Evolutionary conservation across 2,888 invertebrate species (phyloP).

Genomic region (Rhorus exstirpatorius): DNA sequence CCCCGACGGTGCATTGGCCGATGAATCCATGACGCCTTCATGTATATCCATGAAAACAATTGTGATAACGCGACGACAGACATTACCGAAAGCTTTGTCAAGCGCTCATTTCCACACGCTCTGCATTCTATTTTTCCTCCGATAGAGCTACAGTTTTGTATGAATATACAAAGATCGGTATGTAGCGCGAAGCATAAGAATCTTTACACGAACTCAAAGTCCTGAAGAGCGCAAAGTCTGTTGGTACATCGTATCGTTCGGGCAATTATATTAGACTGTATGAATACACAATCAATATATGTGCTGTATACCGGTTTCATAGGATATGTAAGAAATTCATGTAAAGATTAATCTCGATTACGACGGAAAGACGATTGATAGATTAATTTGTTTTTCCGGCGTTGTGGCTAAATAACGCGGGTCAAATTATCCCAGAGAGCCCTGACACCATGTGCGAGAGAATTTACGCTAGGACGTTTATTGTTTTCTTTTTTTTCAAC

Average conservation of each 20-base stretch:
- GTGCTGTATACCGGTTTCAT: background rate
- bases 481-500: background rate
- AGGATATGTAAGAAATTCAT: background rate
- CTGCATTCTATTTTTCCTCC: background rate
- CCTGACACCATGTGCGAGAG: background rate
- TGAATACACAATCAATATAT: background rate
- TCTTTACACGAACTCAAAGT: constrained; percentile 40
- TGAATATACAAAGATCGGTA: background rate
- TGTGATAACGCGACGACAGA: constrained; percentile 10
- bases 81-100: constrained; percentile 32
- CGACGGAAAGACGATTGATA: background rate
- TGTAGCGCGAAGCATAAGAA: background rate
- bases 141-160: constrained; percentile 3
- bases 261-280: background rate
- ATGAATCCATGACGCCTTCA: constrained; percentile 29
- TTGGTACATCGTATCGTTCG: background rate
- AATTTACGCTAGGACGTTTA: background rate
- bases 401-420: background rate
- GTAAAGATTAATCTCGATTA: background rate
- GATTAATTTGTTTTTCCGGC: background rate
- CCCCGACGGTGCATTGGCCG: constrained; percentile 50
- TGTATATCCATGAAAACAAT: background rate
- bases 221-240: constrained; percentile 42
- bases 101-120: too few relatives aligned
- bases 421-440: background rate